Conservation (phyloP, 2,113 vertebrate species). For the Pachycephala philippinensis region DNA sequence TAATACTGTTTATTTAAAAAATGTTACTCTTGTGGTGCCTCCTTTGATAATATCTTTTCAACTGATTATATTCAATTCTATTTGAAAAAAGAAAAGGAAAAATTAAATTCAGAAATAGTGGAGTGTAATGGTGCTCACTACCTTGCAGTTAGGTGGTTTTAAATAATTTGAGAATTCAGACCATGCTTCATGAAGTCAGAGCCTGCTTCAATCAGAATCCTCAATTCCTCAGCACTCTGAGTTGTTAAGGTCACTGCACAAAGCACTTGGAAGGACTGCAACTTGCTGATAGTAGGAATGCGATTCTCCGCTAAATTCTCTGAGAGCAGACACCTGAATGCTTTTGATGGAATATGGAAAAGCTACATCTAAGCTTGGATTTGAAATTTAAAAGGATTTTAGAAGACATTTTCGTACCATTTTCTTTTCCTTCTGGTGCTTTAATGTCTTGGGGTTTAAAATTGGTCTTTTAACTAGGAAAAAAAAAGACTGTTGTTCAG, state of each 20-base stretch:
- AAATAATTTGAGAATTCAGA: not conserved
- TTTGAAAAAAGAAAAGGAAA: not conserved
- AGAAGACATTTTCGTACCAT: not conserved
- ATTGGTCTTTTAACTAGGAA: not conserved
- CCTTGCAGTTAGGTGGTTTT: not conserved
- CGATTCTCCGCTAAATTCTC: not conserved
- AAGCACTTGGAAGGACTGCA: not conserved
- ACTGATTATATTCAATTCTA: not conserved
- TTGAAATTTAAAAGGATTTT: not conserved
- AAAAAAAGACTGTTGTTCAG: not conserved
- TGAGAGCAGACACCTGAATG: not conserved
- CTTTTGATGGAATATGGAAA: slow-evolving; percentile 60
- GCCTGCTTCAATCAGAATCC: not conserved
- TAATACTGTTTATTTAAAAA: not conserved
- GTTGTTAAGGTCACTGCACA: slow-evolving; percentile 1
- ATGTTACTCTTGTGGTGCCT: not conserved
- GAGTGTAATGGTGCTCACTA: not conserved
- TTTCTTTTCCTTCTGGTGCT: not conserved
- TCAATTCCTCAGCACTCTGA: not conserved
- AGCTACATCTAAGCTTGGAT: slow-evolving; percentile 3
- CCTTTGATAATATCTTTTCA: not conserved
- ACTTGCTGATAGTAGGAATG: not conserved
- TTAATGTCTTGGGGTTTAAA: not conserved
- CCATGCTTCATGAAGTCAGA: not conserved
- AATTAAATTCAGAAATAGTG: not conserved